Percentiles rank a stretch among this genome's conserved stretches.
Conservation (phyloP, 1,140 invertebrate species). For the Drosophila rufa region DNA sequence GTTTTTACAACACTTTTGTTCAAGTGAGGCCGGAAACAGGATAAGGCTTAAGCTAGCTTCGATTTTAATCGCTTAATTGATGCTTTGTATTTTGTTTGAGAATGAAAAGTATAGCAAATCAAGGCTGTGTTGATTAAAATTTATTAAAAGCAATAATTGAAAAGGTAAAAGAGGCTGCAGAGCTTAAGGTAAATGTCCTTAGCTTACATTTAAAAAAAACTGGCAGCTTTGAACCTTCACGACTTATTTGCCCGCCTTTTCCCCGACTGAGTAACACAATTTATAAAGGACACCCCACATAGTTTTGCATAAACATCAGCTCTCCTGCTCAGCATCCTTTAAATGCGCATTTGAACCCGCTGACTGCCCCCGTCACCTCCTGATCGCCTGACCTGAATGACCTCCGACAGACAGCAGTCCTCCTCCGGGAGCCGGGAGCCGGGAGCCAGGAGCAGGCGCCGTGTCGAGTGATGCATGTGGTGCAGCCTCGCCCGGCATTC, state of each 20-base stretch:
- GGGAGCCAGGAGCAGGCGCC: slow-evolving; percentile 7
- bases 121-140: neutral
- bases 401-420: slow-evolving; percentile 27
- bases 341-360: slow-evolving; percentile 1
- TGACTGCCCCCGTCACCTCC: neutral
- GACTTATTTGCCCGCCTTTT: neutral
- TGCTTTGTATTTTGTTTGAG: neutral
- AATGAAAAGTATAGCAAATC: no score
- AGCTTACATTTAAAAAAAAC: no score
- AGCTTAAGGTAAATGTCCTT: no score
- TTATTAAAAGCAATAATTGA: no score
- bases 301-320: neutral
- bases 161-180: no score
- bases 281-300: neutral
- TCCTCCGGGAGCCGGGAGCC: neutral
- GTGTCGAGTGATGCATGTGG: slow-evolving; percentile 32
- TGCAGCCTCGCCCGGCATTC: slow-evolving; percentile 5
- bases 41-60: neutral
- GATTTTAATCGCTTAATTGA: slow-evolving; percentile 3
- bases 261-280: no score
- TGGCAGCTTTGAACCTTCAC: no score
- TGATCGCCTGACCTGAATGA: slow-evolving; percentile 19
- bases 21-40: neutral
- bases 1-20: slow-evolving; percentile 5
- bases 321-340: neutral